These are phyloP conservation scores for Palythoa grandiflora DNA, from an alignment of 92 coral and sea anemone species.

Conservation along the genomic window DNA sequence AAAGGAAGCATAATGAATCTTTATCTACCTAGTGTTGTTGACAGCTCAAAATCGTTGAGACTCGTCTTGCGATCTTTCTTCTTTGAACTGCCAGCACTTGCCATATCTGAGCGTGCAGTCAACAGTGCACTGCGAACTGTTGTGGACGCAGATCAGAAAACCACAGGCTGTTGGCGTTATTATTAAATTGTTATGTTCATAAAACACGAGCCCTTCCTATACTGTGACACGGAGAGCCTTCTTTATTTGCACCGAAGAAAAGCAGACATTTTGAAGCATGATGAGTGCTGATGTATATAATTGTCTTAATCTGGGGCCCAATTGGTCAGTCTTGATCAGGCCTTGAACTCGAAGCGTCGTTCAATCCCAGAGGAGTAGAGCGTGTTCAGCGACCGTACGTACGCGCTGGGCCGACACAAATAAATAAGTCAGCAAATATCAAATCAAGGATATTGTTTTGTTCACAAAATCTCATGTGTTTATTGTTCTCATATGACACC, in stretches of 20 bases:
- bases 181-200: neutral
- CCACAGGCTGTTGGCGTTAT: neutral
- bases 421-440: constrained; percentile 46
- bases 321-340: constrained; percentile 35
- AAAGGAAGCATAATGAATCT: constrained; percentile 3
- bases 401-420: constrained; percentile 32
- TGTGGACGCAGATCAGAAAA: neutral
- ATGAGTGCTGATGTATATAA: constrained; percentile 38
- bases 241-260: constrained; percentile 50
- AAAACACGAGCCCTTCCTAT: neutral
- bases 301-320: constrained; percentile 29
- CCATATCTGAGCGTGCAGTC: constrained; percentile 53
- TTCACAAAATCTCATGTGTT: constrained; percentile 32
- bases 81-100: constrained; percentile 69
- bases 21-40: constrained; percentile 91
- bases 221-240: neutral
- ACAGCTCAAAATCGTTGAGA: constrained; percentile 66
- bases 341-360: constrained; percentile 33
- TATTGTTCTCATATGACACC: constrained; percentile 35
- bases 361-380: constrained; percentile 29
- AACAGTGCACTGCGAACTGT: neutral
- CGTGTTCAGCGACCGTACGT: constrained; percentile 17
- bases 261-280: constrained; percentile 63
- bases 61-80: constrained; percentile 86
- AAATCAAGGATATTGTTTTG: constrained; percentile 37